Conservation (phyloP, 2,113 vertebrate genomes). For the Sceloporus tristichus region DNA sequence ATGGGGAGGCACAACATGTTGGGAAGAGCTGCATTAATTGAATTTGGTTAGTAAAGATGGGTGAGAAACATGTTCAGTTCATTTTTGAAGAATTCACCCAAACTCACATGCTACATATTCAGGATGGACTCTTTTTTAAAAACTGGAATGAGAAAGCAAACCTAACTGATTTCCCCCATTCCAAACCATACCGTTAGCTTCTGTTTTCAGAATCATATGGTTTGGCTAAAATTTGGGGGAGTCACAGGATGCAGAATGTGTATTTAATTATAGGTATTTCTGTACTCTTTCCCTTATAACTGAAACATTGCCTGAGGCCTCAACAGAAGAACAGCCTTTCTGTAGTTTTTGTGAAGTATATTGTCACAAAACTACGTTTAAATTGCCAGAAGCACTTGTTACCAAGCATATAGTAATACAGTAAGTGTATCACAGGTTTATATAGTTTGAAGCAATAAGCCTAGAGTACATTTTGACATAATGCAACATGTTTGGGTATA, state of each 20-base stretch:
- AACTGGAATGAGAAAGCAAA: too few species aligned
- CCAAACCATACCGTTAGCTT: background rate
- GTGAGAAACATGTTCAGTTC: background rate
- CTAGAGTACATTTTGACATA: conserved; percentile 11
- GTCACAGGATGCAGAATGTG: background rate
- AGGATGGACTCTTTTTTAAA: too few species aligned
- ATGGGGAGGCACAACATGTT: background rate
- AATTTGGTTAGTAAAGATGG: background rate
- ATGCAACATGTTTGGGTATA: conserved; percentile 36
- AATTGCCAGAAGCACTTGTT: background rate
- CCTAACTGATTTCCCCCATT: too few species aligned
- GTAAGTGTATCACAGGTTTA: too few species aligned
- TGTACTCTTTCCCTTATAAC: background rate
- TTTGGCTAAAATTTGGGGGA: background rate
- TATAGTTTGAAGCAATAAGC: conserved; percentile 28
- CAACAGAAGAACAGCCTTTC: background rate
- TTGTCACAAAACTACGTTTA: too few species aligned
- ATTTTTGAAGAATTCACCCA: background rate
- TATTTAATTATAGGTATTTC: background rate
- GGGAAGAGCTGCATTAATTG: background rate
- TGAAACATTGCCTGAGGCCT: background rate
- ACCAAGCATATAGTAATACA: background rate
- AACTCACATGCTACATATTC: background rate
- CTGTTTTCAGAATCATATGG: background rate
- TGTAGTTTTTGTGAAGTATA: background rate